Percentiles rank a stretch among this genome's conserved stretches.
phyloP scores from a whole-genome alignment of 2,888 invertebrate species.

The Acrobasis repandana region DNA sequence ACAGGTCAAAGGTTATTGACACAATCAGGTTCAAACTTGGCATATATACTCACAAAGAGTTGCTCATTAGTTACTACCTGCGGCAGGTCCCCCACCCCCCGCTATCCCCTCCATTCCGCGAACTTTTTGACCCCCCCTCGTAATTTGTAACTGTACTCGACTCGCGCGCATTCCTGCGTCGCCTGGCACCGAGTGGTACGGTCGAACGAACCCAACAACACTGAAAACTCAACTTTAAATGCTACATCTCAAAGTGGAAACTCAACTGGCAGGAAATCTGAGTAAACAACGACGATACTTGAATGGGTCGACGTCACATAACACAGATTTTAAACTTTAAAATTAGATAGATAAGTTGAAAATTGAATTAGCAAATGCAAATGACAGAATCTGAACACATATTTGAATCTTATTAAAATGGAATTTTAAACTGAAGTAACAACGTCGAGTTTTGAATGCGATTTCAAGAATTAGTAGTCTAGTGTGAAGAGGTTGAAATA shows the following conservation, averaged over 20 bases:
- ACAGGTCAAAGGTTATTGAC: too few relatives aligned
- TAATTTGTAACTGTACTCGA: slow-evolving; percentile 58
- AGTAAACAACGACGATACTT: slow-evolving; percentile 21
- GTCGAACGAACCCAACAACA: slow-evolving; percentile 31
- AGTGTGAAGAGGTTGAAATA: slow-evolving; percentile 3
- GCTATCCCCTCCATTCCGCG: too few relatives aligned
- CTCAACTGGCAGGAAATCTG: slow-evolving; percentile 26
- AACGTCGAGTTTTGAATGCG: not conserved
- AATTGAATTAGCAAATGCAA: slow-evolving; percentile 27
- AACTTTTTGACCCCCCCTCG: too few relatives aligned
- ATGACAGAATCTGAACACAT: slow-evolving; percentile 18
- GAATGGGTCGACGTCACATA: slow-evolving; percentile 23
- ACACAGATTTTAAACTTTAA: slow-evolving; percentile 54
- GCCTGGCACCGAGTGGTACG: slow-evolving; percentile 73
- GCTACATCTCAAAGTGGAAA: slow-evolving; percentile 35
- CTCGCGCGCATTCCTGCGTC: slow-evolving; percentile 60
- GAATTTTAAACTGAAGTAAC: not conserved
- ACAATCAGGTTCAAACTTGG: too few relatives aligned
- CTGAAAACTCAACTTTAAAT: slow-evolving; percentile 40
- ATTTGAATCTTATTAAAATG: not conserved
- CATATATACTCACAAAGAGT: too few relatives aligned
- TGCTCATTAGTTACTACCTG: too few relatives aligned
- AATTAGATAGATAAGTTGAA: slow-evolving; percentile 39
- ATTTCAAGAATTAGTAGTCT: not conserved
- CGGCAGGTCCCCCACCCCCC: too few relatives aligned